Evolutionary conservation across 2,888 invertebrate species (phyloP).

Genomic region (Peribatodes rhomboidaria): DNA sequence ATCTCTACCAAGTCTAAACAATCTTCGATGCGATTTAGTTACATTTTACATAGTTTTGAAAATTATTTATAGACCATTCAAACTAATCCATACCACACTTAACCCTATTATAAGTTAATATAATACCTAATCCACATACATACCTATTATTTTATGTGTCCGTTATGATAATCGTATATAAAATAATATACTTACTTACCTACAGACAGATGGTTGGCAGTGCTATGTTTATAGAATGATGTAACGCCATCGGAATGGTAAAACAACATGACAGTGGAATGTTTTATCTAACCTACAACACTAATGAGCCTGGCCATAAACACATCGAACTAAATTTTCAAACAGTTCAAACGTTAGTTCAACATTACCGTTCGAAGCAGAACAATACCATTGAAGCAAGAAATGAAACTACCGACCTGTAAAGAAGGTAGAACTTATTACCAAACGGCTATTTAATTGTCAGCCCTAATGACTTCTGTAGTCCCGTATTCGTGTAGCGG

Average conservation of each 20-base stretch:
- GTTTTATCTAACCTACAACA: conserved; percentile 33
- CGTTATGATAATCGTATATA: conserved; percentile 26
- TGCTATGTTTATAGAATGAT: conserved; percentile 33
- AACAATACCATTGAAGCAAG: conserved; percentile 1
- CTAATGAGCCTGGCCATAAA: conserved; percentile 30
- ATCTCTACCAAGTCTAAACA: neutral
- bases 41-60: neutral
- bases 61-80: neutral
- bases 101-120: conserved; percentile 8
- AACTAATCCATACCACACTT: neutral
- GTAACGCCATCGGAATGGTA: conserved; percentile 35
- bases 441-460: neutral
- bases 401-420: neutral
- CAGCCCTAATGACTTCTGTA: neutral
- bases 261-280: conserved; percentile 32
- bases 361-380: neutral
- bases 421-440: neutral
- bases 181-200: neutral
- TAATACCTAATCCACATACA: neutral
- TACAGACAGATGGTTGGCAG: conserved; percentile 24
- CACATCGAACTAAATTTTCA: conserved; percentile 14
- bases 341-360: conserved; percentile 1
- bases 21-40: neutral
- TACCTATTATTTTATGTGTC: conserved; percentile 2
- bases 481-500: neutral